These are phyloP conservation scores for Pipistrellus kuhlii DNA, from an alignment of 2,797 vertebrate genomes.

Conservation along the genomic window DNA sequence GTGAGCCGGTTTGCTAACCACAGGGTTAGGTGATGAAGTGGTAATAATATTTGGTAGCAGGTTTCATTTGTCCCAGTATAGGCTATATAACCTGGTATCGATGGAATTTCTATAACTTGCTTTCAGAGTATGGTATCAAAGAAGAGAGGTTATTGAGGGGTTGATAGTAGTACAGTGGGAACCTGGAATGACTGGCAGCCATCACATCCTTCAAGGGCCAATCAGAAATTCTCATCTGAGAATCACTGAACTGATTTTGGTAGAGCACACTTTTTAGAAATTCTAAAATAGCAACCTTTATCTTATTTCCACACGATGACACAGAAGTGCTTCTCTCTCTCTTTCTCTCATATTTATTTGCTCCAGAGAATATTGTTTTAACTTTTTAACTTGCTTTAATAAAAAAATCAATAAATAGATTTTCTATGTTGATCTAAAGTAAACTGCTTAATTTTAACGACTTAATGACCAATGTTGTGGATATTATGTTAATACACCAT, in stretches of 20 bases:
- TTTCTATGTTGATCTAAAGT: background rate
- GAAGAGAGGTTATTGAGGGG: background rate
- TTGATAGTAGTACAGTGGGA: background rate
- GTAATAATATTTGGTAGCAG: background rate
- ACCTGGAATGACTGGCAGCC: background rate
- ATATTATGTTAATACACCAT: background rate
- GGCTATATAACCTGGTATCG: background rate
- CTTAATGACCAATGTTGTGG: background rate
- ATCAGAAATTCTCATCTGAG: background rate
- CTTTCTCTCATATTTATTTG: background rate
- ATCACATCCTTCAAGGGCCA: background rate
- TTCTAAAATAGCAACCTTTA: background rate
- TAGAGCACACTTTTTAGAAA: background rate
- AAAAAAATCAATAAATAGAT: background rate
- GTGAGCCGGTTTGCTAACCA: too few relatives aligned
- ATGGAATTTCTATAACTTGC: background rate
- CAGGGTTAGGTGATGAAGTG: background rate
- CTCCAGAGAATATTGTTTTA: background rate
- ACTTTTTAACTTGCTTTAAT: background rate
- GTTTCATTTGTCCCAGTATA: background rate
- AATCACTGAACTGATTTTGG: background rate
- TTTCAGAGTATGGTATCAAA: background rate
- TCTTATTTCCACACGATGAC: background rate
- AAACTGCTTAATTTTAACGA: conserved; percentile 11
- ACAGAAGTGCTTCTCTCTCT: background rate